Conservation (phyloP, 2,797 vertebrate genomes). For the Gallinago nigripennis region DNA sequence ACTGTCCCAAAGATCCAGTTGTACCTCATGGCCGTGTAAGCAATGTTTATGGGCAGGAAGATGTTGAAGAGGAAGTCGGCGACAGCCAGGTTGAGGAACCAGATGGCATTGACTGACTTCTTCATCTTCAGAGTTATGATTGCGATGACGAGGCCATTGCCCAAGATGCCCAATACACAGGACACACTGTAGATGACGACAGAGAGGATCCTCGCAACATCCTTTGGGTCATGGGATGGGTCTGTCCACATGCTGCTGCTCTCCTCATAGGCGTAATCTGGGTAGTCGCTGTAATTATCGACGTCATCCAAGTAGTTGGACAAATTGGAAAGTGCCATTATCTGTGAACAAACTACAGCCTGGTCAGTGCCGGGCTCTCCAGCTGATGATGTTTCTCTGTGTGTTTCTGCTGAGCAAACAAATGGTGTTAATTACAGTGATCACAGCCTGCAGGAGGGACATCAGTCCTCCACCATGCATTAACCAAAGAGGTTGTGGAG, state of each 20-base stretch:
- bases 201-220: conserved; percentile 49
- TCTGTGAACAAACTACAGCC: neutral
- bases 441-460: rapidly evolving
- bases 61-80: conserved; percentile 91
- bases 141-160: conserved; percentile 89
- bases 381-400: rapidly evolving
- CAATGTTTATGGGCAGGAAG: conserved; percentile 86
- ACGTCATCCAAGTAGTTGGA: neutral
- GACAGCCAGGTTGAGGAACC: conserved; percentile 91
- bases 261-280: conserved; percentile 17
- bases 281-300: conserved; percentile 11
- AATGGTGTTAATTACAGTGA: rapidly evolving
- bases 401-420: neutral
- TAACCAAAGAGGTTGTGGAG: rapidly evolving
- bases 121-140: conserved; percentile 90
- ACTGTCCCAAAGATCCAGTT: conserved; percentile 88
- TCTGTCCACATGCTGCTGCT: neutral
- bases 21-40: conserved; percentile 74
- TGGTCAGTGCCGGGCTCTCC: neutral
- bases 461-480: rapidly evolving
- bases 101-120: conserved; percentile 88
- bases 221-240: neutral
- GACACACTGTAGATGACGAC: conserved; percentile 77
- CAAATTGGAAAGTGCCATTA: conserved; percentile 53
- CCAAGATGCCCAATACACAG: conserved; percentile 86